A percentile compares a stretch with the other conserved stretches of the same genome.
Evolutionary conservation across 2,888 invertebrate genomes (phyloP).

Genomic region (Balanococcus diminutus): DNA sequence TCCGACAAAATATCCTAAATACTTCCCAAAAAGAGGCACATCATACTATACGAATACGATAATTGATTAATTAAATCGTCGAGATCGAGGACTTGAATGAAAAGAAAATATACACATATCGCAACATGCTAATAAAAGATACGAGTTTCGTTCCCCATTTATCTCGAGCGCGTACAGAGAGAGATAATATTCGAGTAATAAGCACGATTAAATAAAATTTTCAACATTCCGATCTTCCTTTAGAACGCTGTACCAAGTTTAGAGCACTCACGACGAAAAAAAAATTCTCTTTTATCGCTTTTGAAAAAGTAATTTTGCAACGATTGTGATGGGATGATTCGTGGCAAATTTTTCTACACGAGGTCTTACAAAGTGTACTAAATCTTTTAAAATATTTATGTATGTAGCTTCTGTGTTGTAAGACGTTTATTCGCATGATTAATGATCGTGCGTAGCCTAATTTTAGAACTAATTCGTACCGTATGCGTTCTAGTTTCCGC

Average conservation of each 20-base stretch:
- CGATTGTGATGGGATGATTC: not conserved
- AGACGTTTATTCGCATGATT: slow-evolving; percentile 25
- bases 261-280: not conserved
- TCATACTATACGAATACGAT: not conserved
- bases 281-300: not conserved
- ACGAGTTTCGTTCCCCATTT: not conserved
- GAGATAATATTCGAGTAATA: not conserved
- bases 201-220: not conserved
- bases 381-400: not conserved
- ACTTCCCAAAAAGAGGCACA: too few species aligned
- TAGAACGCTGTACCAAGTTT: not conserved
- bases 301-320: not conserved
- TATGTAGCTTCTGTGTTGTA: not conserved
- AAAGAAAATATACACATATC: too few species aligned
- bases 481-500: slow-evolving; percentile 14
- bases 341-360: not conserved
- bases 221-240: not conserved
- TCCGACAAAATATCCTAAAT: too few species aligned
- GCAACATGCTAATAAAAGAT: not conserved
- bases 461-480: slow-evolving; percentile 31
- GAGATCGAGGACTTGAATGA: not conserved
- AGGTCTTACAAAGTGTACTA: not conserved
- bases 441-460: slow-evolving; percentile 27
- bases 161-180: not conserved
- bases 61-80: not conserved